These are phyloP conservation scores for Amphiprion ocellaris DNA, from an alignment of 2,113 vertebrate species.

Conservation along the genomic window DNA sequence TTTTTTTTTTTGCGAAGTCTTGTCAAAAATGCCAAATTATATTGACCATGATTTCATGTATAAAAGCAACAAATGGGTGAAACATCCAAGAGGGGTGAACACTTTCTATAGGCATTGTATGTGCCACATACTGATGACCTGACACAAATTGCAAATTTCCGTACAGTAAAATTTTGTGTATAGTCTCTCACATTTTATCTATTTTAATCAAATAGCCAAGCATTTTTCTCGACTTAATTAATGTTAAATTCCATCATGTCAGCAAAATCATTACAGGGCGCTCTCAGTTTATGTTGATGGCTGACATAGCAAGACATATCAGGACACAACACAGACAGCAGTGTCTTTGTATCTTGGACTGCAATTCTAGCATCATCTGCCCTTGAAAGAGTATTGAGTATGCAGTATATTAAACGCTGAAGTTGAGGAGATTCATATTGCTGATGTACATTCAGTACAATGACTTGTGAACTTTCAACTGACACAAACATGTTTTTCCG, in stretches of 20 bases:
- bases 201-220: neutral
- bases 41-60: too few relatives aligned
- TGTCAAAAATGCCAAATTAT: too few relatives aligned
- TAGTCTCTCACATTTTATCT: too few relatives aligned
- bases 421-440: neutral
- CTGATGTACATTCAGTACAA: neutral
- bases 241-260: neutral
- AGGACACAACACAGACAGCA: neutral
- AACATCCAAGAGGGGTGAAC: too few relatives aligned
- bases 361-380: neutral
- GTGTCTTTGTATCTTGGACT: neutral
- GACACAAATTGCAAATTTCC: too few relatives aligned
- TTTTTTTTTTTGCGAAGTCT: too few relatives aligned
- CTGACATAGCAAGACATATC: too few relatives aligned
- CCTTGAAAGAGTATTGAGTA: neutral
- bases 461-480: neutral
- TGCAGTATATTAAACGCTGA: neutral
- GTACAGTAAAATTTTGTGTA: too few relatives aligned
- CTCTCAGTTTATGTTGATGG: neutral
- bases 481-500: neutral
- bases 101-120: too few relatives aligned
- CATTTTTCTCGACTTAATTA: neutral
- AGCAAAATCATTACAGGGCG: neutral
- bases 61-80: too few relatives aligned
- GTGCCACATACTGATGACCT: too few relatives aligned